Base-by-base conservation (phyloP, 1,140 invertebrate genomes). In the Vanessa atalanta region DNA sequence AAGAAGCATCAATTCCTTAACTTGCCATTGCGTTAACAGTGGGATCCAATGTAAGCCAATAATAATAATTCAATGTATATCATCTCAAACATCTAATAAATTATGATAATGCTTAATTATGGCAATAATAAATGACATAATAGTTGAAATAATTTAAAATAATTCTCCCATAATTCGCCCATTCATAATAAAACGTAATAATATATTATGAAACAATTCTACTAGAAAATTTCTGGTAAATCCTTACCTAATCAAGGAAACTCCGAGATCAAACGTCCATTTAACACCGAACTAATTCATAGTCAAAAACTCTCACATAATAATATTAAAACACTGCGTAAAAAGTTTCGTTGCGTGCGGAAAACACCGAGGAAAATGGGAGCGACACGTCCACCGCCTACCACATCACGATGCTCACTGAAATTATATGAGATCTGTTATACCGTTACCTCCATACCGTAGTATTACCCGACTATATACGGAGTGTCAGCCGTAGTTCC, bases 291-390 rank as follows among this genome's bases (percentile, higher is more conserved):
- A 57, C 53, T 57, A 57, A 57, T 23, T 57, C 2, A n/a, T 53
- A 47, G 43, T 65, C 47, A 20, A 65, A 53, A 71, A 65, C 31
- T 43, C 55, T 50, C 68, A 69, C 37, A 61, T n/a, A 60, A 16
- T 60, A n/a, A 4, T 16, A 50, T 37, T 14, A 43, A 47, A 63
- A 51, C 47, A 70, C 23, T 60, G 47, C 72, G 72, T 14, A 67
- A 75, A 75, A 75, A 75, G 73, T 75, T 75, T 75, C 53, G 48
- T 16, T 64, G 37, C 63, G 68, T 15, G 70, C 73, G 73, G 57
- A 43, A 55, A 65, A 63, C 16, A 15, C 31, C 23, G 31, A 23
- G 23, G 16, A 61, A 61, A 48, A 53, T 47, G 13, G 16, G 37
- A 55, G 43, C 37, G 68, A 70, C n/a, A 75, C 73, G 69, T 75